Conservation (phyloP, 2,797 vertebrate genomes). For the Anguilla marmorata region DNA sequence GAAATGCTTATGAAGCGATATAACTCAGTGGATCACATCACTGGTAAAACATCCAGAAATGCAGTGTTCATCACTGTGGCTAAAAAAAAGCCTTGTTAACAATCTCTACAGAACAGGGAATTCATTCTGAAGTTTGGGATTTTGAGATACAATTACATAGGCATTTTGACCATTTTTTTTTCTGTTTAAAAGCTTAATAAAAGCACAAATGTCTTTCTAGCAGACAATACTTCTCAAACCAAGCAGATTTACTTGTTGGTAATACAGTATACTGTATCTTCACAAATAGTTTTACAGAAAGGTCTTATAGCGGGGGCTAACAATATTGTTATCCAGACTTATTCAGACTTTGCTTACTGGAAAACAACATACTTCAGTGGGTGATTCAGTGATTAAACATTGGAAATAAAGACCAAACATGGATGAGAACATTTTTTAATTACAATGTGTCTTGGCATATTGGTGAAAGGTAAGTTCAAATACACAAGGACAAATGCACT, state of each 20-base stretch:
- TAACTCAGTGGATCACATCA: not conserved
- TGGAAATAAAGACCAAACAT: slow-evolving; percentile 21
- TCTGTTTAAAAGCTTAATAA: not conserved
- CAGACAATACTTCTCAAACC: not conserved
- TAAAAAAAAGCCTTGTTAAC: not conserved
- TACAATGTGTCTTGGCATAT: slow-evolving; percentile 51
- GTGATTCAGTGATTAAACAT: not conserved
- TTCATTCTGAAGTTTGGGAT: not conserved
- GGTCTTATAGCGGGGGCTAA: not conserved
- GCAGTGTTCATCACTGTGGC: not conserved
- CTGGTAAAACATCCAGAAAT: not conserved
- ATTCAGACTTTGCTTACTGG: not conserved
- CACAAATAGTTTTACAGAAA: not conserved
- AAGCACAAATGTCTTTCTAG: not conserved
- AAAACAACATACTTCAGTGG: not conserved
- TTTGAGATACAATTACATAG: not conserved
- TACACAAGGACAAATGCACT: slow-evolving; percentile 42
- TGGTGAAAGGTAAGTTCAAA: slow-evolving; percentile 44
- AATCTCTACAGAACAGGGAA: not conserved
- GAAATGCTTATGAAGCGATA: slow-evolving; percentile 12
- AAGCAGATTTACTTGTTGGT: not conserved
- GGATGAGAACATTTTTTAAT: slow-evolving; percentile 49
- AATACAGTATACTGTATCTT: not conserved
- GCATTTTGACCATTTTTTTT: not conserved
- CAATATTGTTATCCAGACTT: too few species aligned